These are phyloP conservation scores for Oryzias sinensis DNA, from an alignment of 2,797 vertebrate species.

Conservation along the genomic window DNA sequence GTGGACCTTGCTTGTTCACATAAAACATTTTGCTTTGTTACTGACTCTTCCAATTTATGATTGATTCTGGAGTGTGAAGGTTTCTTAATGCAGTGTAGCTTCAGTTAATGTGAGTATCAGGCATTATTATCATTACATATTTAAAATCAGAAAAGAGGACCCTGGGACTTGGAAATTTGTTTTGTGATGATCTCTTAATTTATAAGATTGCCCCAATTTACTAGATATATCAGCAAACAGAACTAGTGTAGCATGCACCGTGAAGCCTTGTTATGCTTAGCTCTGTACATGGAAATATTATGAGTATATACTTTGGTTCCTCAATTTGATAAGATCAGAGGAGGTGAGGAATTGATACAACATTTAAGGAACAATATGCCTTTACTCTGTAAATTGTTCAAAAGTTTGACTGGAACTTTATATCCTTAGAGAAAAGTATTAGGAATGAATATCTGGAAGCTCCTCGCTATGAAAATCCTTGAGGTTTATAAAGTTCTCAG, in stretches of 20 bases:
- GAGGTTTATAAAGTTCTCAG: slow-evolving; percentile 34
- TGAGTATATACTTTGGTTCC: slow-evolving; percentile 20
- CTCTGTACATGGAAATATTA: slow-evolving; percentile 19
- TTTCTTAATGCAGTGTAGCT: slow-evolving; percentile 37
- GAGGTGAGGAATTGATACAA: slow-evolving; percentile 28
- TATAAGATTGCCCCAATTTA: slow-evolving; percentile 1
- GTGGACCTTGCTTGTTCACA: slow-evolving; percentile 41
- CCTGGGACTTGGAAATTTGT: slow-evolving; percentile 1
- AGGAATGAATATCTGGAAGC: slow-evolving; percentile 18
- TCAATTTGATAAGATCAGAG: slow-evolving; percentile 10
- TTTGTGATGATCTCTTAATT: slow-evolving; percentile 2
- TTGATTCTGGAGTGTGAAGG: slow-evolving; percentile 21
- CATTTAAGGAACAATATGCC: slow-evolving; percentile 38
- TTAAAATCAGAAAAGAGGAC: not conserved
- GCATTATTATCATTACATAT: slow-evolving; percentile 39
- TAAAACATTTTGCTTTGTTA: slow-evolving; percentile 9
- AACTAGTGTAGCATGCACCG: not conserved
- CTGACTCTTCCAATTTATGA: slow-evolving; percentile 52
- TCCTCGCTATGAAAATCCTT: slow-evolving; percentile 20
- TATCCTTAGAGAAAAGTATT: slow-evolving; percentile 34
- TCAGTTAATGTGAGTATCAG: slow-evolving; percentile 50
- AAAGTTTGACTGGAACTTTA: slow-evolving; percentile 36
- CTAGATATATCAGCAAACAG: slow-evolving; percentile 2
- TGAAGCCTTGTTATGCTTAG: slow-evolving; percentile 15
- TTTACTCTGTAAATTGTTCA: slow-evolving; percentile 27